Evolutionary conservation across 2,797 vertebrate genomes (phyloP).

Genomic region (Helostoma temminkii): DNA sequence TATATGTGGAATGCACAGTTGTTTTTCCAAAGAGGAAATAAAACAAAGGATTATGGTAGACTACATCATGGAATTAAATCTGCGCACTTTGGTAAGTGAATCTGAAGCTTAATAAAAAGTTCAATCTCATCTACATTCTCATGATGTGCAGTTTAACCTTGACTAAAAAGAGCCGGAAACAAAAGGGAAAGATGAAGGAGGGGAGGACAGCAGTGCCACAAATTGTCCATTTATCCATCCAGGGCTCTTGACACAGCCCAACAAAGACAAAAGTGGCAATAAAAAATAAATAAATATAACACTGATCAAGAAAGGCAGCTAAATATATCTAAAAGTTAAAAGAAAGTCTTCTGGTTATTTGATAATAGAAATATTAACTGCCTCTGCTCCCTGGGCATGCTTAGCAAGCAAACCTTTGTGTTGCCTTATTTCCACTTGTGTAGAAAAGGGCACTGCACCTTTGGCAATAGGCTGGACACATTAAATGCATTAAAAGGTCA

Average conservation of each 20-base stretch:
- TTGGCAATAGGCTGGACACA: not conserved
- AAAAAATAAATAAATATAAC: not conserved
- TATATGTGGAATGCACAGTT: conserved; percentile 17
- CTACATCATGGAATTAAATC: conserved; percentile 15
- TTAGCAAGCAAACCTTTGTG: no score
- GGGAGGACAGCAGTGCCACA: conserved; percentile 13
- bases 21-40: conserved; percentile 37
- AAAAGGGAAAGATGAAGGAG: conserved; percentile 1
- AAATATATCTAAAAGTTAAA: not conserved
- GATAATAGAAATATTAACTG: conserved; percentile 3
- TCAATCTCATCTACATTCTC: conserved; percentile 12
- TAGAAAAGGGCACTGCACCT: conserved; percentile 19
- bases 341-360: not conserved
- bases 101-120: conserved; percentile 12
- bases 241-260: conserved; percentile 14
- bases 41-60: conserved; percentile 27
- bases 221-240: conserved; percentile 40
- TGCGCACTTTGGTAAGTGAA: conserved; percentile 18
- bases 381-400: conserved; percentile 8
- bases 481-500: conserved; percentile 58
- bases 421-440: conserved; percentile 43
- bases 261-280: conserved; percentile 7
- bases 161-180: not conserved
- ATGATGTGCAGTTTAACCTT: not conserved
- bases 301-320: conserved; percentile 9